Evolutionary conservation across 1,140 invertebrate species (phyloP).

Genomic region (Laupala kohalensis): DNA sequence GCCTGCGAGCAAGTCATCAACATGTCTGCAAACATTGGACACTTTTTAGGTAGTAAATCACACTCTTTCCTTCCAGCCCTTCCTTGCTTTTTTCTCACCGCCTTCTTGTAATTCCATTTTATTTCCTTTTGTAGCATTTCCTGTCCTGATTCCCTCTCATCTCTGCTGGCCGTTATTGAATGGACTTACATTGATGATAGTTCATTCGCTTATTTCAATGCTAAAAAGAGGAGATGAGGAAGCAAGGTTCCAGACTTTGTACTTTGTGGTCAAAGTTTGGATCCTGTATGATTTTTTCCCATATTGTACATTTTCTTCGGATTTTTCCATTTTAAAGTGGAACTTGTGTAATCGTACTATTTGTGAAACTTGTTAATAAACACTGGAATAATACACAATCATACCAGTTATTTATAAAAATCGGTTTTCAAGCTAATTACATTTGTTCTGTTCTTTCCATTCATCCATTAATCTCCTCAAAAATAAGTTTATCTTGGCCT

Average conservation of each 20-base stretch:
- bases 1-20: neutral
- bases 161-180: neutral
- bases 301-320: slow-evolving; percentile 8
- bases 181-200: neutral
- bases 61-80: slow-evolving; percentile 1
- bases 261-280: neutral
- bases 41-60: slow-evolving; percentile 5
- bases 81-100: neutral
- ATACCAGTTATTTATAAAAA: neutral
- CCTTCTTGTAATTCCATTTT: slow-evolving; percentile 3
- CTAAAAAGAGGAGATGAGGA: slow-evolving; percentile 1
- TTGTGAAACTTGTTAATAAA: slow-evolving; percentile 18
- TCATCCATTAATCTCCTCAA: neutral
- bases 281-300: slow-evolving; percentile 7
- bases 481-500: neutral
- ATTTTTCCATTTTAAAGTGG: slow-evolving; percentile 6
- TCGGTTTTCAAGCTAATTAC: neutral
- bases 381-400: slow-evolving; percentile 9
- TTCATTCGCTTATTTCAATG: slow-evolving; percentile 5
- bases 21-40: neutral
- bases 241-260: neutral
- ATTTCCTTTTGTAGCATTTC: slow-evolving; percentile 3
- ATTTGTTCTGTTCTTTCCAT: neutral
- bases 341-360: slow-evolving; percentile 14
- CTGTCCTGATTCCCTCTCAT: neutral